Evolutionary conservation across 2,113 vertebrate genomes (phyloP).

Genomic region (Urocolius indicus): DNA sequence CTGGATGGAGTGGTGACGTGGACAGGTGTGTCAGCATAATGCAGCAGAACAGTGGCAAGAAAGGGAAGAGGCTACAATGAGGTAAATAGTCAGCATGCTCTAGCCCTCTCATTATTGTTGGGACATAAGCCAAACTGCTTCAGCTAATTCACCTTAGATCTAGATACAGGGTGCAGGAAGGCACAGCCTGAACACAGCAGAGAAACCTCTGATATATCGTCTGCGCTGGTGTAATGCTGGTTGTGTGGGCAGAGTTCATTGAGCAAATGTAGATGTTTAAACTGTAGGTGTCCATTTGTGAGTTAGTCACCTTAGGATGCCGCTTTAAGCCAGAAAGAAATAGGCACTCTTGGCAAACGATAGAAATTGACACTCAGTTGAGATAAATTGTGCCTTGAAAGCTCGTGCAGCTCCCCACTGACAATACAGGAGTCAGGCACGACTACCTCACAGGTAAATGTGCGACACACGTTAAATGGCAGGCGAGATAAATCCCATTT

Average conservation of each 20-base stretch:
- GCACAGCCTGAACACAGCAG: background rate
- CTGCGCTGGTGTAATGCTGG: background rate
- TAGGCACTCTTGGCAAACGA: background rate
- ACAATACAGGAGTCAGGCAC: background rate
- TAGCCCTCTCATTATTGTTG: background rate
- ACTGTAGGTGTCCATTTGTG: background rate
- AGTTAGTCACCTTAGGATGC: background rate
- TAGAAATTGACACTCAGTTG: conserved; percentile 34
- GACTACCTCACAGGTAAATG: background rate
- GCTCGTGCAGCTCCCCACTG: background rate
- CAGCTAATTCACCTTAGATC: background rate
- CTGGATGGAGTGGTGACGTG: background rate
- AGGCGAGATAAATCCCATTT: background rate
- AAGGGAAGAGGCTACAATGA: background rate
- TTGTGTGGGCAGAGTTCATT: background rate
- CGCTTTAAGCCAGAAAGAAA: background rate
- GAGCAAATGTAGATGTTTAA: conserved; percentile 19
- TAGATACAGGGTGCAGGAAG: background rate
- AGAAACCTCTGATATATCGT: background rate
- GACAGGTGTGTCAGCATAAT: background rate
- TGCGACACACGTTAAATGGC: rapidly evolving
- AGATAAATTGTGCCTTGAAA: background rate
- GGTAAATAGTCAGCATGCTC: background rate
- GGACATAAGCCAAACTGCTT: background rate
- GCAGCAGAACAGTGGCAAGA: background rate